Base-by-base conservation (phyloP, 2,113 vertebrate genomes). In the Oenanthe melanoleuca region DNA sequence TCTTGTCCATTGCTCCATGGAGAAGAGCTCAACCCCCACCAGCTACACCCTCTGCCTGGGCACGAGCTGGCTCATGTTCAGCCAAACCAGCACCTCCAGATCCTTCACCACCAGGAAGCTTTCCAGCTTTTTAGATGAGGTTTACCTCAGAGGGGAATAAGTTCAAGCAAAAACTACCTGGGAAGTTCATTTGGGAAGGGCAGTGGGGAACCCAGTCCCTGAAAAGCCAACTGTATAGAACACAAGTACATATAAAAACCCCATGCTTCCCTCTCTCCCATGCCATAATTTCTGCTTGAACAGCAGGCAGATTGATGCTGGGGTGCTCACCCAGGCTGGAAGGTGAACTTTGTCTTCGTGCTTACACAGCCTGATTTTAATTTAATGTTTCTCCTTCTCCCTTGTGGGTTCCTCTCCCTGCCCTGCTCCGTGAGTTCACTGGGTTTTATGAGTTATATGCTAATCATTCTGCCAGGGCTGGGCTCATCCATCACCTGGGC, bases 301-400 rank as follows among this genome's bases (percentile, higher is more conserved):
- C 1, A 73, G 44, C 50, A 85, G 19, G 11, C 50, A 94, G 88
- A 96, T 84, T 86, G 93, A 95, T 92, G 56, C 34, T 65, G 65
- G 45, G n/a, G 37, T 83, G 37, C 53, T 93, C 92, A 93, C 72
- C 80, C 75, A 37, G 75, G 49, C 64, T 83, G 75, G 82, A 88
- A 78, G 67, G 75, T 80, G 93, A 95, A 78, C 61, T 84, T 84
- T 80, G 28, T 74, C 75, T 91, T 86, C 56, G 22, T 66, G 52
- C 79, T 88, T 80, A 71, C 79, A 64, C n/a, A 75, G 80, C 10
- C 40, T 94, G 80, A 78, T 74, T 95, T 88, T 93, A 88, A 96
- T 93, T 94, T 86, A 96, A 88, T 6, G 5, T 88, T 95, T 83
- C 67, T 60, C 40, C 45, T 74, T 61, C 44, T 80, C 75, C 72